phyloP scores from a whole-genome alignment of 1,140 invertebrate genomes.

The Bombyx mori region ASM3026992v2 NC_085109.1:14090501-14091000 shows the following conservation, averaged over 20 bases:
- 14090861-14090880: constrained; percentile 13
- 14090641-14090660: constrained; percentile 29
- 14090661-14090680: constrained; percentile 26
- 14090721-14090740: constrained; percentile 51
- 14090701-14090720: constrained; percentile 45
- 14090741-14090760: constrained; percentile 35
- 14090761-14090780: constrained; percentile 38
- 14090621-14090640: constrained; percentile 18
- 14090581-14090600: no score
- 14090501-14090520: no score
- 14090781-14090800: constrained; percentile 34
- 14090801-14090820: constrained; percentile 44
- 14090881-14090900: constrained; percentile 38
- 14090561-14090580: no score
- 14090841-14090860: constrained; percentile 47
- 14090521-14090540: no score
- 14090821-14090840: constrained; percentile 31
- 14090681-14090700: constrained; percentile 43
- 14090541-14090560: no score
- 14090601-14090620: no score
- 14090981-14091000: background rate
- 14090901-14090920: constrained; percentile 7
- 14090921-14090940: no score
- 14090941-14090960: no score
- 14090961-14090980: no score